phyloP scores from a whole-genome alignment of 2,888 invertebrate genomes.

The Hydrotaea diabolus region DNA sequence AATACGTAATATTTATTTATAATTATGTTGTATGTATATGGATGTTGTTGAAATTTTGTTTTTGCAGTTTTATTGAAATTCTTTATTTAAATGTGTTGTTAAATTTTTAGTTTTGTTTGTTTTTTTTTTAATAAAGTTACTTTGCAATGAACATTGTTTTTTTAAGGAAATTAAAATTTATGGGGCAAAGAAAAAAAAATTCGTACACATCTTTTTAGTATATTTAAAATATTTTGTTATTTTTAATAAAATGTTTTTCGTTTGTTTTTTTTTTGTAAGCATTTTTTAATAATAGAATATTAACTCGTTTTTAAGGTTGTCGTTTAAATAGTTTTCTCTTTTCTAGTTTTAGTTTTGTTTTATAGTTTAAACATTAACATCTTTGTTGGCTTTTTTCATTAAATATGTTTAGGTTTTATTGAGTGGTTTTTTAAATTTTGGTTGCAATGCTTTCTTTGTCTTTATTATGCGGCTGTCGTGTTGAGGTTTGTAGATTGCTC shows the following conservation, averaged over 20 bases:
- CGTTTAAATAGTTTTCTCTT: conserved; percentile 65
- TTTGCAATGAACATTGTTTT: conserved; percentile 41
- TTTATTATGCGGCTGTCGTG: conserved; percentile 42
- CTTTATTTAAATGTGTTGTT: conserved; percentile 43
- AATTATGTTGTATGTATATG: conserved; percentile 49
- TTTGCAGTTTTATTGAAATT: conserved; percentile 46
- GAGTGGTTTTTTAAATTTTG: conserved; percentile 56
- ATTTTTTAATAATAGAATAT: conserved; percentile 33
- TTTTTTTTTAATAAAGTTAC: conserved; percentile 57
- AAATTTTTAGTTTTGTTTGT: conserved; percentile 39
- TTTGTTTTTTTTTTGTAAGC: conserved; percentile 33
- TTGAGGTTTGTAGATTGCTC: conserved; percentile 1
- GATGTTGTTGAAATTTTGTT: conserved; percentile 53
- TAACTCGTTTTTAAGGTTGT: conserved; percentile 27
- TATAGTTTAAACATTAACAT: conserved; percentile 67
- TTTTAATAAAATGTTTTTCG: conserved; percentile 17
- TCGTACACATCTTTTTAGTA: conserved; percentile 64
- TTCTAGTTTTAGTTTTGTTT: conserved; percentile 60
- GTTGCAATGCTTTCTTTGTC: conserved; percentile 57
- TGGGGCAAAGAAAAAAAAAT: conserved; percentile 65
- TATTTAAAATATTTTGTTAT: conserved; percentile 67
- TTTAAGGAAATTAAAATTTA: conserved; percentile 9
- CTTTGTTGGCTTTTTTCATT: conserved; percentile 55
- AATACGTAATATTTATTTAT: conserved; percentile 70
- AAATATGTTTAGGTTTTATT: conserved; percentile 58